phyloP scores from a whole-genome alignment of 1,140 invertebrate genomes.

The Amphibalanus amphitrite region DNA sequence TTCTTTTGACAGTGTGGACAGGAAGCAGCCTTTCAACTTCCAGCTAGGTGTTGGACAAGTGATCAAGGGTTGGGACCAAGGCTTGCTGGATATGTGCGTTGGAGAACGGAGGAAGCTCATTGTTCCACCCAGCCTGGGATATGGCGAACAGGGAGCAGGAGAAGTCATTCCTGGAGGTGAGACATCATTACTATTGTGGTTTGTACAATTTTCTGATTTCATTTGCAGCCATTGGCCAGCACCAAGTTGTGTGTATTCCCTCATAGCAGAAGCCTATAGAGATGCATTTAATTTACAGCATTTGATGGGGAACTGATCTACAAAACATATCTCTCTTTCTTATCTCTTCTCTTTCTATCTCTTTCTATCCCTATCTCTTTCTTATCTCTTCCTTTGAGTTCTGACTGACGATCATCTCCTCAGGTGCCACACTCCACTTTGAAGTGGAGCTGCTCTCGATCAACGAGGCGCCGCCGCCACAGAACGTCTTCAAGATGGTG shows the following conservation, averaged over 20 bases:
- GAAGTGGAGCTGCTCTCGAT: constrained; percentile 85
- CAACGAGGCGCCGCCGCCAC: constrained; percentile 62
- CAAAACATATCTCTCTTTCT: too few relatives aligned
- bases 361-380: too few relatives aligned
- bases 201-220: too few relatives aligned
- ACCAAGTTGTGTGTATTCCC: too few relatives aligned
- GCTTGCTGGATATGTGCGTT: constrained; percentile 29
- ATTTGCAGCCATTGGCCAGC: too few relatives aligned
- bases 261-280: too few relatives aligned
- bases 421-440: constrained; percentile 69
- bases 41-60: constrained; percentile 28
- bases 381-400: too few relatives aligned
- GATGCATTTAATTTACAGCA: too few relatives aligned
- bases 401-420: too few relatives aligned
- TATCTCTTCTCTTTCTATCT: too few relatives aligned
- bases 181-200: too few relatives aligned
- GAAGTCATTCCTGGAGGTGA: constrained; percentile 31
- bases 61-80: constrained; percentile 29
- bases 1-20: constrained; percentile 19
- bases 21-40: constrained; percentile 29
- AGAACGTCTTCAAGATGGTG: constrained; percentile 93
- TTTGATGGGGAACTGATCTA: too few relatives aligned
- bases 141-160: constrained; percentile 24
- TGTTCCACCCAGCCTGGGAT: constrained; percentile 27
- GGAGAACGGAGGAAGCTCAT: constrained; percentile 29